Evolutionary conservation across 37 sponge, comb jelly and placozoan genomes (phyloP), one percentile per base, ranked within the genome.

Genomic region (Mnemiopsis leidyi): DNA sequence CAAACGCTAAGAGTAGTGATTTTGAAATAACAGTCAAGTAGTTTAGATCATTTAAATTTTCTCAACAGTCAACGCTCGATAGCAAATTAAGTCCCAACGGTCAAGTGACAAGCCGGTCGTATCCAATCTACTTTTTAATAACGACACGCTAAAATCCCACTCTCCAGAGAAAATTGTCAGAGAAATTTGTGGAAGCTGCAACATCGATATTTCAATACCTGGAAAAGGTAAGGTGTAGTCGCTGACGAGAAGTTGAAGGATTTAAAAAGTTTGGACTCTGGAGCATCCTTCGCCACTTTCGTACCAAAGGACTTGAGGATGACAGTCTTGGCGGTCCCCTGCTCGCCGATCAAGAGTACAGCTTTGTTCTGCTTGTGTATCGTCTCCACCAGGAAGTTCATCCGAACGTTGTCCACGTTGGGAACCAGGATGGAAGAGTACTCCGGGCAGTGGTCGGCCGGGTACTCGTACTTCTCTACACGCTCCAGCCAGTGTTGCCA

Each of bases 371-470:
- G 90, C 90, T 85, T 85, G 90, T 85, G 90, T 21, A 85, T 48
- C 1, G 90, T 85, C 90, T 85, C 90, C 24, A 85, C 36, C 1
- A 93, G 36, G 90, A 83, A 93, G 92, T 92, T 69, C 73, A 76
- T 93, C n/a, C 94, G 36, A 25, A 92, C 92, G 69, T 93, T 93
- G 36, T 93, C 94, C 35, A 93, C 92, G 35, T 93, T 93, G 68
- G 94, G 94, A 3, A 93, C 94, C 21, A 93, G 71, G 36, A 93
- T 93, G 1, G 94, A 93, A 32, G 92, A 93, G 75, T 93, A 93
- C 28, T 96, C 96, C 0, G 99, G 99, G 3, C 95, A 93, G 68
- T 34, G 68, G 76, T 98, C 97, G 0, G 68, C 30, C 0, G 99
- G 99, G 94, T 98, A 98, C 69, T 82, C 69, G 94, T 96, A 93